Evolutionary conservation across 2,888 invertebrate species (phyloP).

Genomic region (Seira musarum): DNA sequence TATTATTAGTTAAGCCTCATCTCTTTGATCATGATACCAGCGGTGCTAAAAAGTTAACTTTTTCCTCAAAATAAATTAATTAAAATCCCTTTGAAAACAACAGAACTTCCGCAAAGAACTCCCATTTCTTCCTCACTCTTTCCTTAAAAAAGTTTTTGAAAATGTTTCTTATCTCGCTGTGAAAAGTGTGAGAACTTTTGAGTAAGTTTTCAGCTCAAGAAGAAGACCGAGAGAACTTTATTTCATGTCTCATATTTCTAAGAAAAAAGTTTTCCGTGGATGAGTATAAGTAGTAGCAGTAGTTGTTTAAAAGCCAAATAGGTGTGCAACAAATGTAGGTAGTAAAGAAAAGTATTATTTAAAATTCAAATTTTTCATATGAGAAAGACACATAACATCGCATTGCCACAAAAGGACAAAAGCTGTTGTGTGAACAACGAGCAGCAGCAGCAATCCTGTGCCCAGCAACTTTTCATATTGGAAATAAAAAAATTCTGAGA

Average conservation of each 20-base stretch:
- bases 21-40: too few relatives aligned
- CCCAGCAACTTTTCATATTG: neutral
- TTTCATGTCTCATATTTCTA: constrained; percentile 7
- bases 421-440: constrained; percentile 8
- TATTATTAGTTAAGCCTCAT: too few relatives aligned
- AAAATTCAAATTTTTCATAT: constrained; percentile 5
- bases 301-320: neutral
- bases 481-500: neutral
- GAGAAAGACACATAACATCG: too few relatives aligned
- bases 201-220: neutral
- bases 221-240: too few relatives aligned
- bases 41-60: too few relatives aligned
- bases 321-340: constrained; percentile 11
- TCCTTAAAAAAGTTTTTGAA: neutral
- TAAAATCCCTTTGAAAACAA: neutral
- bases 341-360: constrained; percentile 3
- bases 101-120: neutral
- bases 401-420: constrained; percentile 11
- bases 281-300: too few relatives aligned
- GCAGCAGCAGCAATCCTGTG: too few relatives aligned
- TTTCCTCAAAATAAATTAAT: neutral
- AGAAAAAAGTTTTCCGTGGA: neutral
- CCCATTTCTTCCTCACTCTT: neutral
- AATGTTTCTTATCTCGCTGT: too few relatives aligned
- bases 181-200: neutral